phyloP scores from a whole-genome alignment of 64 coral and sea anemone genomes.

The Stichodactyla mertensii region DNA sequence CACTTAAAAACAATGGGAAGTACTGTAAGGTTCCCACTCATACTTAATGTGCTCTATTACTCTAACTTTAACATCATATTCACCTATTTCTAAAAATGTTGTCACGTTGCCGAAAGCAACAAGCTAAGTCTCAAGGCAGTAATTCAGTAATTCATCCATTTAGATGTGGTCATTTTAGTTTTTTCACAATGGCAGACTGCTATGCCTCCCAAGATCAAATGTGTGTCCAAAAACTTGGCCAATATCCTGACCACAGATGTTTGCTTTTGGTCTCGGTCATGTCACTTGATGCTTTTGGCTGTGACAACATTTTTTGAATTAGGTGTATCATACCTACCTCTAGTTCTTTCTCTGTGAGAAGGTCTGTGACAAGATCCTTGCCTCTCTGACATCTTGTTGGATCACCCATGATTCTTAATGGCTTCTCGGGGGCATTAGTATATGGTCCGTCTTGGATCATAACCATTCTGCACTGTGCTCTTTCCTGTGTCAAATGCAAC shows the following conservation, averaged over 20 bases:
- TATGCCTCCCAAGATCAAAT: too few species aligned
- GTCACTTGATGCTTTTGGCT: too few species aligned
- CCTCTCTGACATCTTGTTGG: slow-evolving; percentile 79
- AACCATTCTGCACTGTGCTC: slow-evolving; percentile 96
- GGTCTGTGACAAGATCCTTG: slow-evolving; percentile 84
- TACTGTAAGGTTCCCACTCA: too few species aligned
- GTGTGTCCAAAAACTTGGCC: background rate
- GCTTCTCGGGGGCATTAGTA: slow-evolving; percentile 91
- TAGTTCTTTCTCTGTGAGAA: slow-evolving; percentile 97
- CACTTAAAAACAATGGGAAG: too few species aligned
- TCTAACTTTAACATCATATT: too few species aligned
- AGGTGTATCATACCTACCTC: slow-evolving; percentile 51
- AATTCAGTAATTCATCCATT: background rate
- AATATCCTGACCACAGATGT: background rate
- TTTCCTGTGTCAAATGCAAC: slow-evolving; percentile 44
- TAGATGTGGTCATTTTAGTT: background rate
- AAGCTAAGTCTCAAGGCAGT: too few species aligned
- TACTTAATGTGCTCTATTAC: too few species aligned
- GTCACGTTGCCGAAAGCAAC: too few species aligned
- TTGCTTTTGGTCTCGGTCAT: too few species aligned
- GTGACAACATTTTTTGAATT: too few species aligned
- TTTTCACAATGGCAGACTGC: too few species aligned
- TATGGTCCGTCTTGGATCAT: slow-evolving; percentile 98
- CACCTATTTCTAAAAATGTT: too few species aligned
- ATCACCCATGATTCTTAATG: slow-evolving; percentile 91